These are phyloP conservation scores for Acropora yongei DNA, from an alignment of 64 coral and sea anemone genomes.

Conservation along the genomic window DNA sequence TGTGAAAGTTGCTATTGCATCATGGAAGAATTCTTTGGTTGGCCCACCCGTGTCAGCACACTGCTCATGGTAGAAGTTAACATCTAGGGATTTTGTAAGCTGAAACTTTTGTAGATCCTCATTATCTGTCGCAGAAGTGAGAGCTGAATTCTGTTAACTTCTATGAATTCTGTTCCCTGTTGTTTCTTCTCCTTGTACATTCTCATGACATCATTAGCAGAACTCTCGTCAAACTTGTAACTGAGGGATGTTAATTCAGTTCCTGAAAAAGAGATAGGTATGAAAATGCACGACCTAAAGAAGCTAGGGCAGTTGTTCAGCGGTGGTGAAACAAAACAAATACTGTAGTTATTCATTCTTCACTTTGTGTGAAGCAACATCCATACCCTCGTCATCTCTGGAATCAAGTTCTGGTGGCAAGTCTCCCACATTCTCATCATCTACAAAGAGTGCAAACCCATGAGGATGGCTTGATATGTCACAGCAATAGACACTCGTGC, in stretches of 20 bases:
- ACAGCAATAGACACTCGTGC: no score
- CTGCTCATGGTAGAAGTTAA: slow-evolving; percentile 35
- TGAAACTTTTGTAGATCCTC: slow-evolving; percentile 37
- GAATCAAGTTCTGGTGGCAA: no score
- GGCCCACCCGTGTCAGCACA: slow-evolving; percentile 59
- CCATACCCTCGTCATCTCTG: no score
- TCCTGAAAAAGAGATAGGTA: not conserved
- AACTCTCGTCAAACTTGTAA: not conserved
- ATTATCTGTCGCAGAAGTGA: slow-evolving; percentile 31
- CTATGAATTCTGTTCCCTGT: slow-evolving; percentile 44
- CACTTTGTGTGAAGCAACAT: no score
- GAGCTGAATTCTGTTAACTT: slow-evolving; percentile 46
- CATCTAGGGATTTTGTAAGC: slow-evolving; percentile 34
- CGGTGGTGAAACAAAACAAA: not conserved
- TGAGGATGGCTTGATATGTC: no score
- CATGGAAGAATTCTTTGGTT: slow-evolving; percentile 65
- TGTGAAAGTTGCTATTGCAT: not conserved
- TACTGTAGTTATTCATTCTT: not conserved
- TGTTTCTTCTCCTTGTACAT: slow-evolving; percentile 49
- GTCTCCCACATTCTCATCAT: no score
- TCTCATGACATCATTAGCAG: slow-evolving; percentile 50
- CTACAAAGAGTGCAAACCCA: no score
- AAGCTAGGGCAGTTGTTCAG: not conserved
- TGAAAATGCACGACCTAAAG: not conserved
- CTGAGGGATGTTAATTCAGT: not conserved